Base-by-base conservation (phyloP, 2,888 invertebrate species). In the Noctua janthina region DNA sequence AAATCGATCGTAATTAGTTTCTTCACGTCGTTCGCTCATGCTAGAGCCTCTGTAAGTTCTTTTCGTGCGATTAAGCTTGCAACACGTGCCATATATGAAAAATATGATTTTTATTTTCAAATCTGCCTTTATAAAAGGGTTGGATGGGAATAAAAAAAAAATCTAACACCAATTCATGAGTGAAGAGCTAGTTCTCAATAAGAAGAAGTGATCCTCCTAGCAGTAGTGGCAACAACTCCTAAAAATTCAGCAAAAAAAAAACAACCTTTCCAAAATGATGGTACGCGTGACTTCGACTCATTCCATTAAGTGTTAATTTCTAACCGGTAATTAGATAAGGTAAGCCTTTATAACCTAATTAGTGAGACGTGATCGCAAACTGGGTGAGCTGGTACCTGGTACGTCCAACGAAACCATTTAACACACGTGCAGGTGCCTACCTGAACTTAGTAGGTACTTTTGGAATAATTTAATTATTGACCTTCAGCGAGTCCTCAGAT, bases 251-350 rank as follows among this genome's bases (percentile, higher is more conserved):
- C 0, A n/a, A 11, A 71, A 39, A 51, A 71, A 39, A 51, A 5
- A 29, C 43, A 56, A 17, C 29, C 29, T 7, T 43, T 8, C 17
- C 2, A 51, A 56, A 73, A 73, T n/a, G 8, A 54, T 23, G 8
- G 10, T 46, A 29, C 17, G 51, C 17, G 43, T 43, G 46, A 49
- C 39, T 43, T 64, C 7, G 11, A 35, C 15, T 62, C 15, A 29
- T 67, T 82, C n/a, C 35, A 56, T 81, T 75, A 35, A 43, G 20
- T 13, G 17, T 62, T n/a, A 15, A 72, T 54, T 29, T 82, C 62
- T 43, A 23, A 73, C 46, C 17, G 13, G 46, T 83, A 82, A 83
- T 83, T 70, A 46, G 74, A 82, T 78, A 67, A 71, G 13, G 43
- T 39, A 10, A 23, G 15, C 43, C 35, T 70, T 35, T 66, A 43